Evolutionary conservation across 1,140 invertebrate genomes (phyloP).

Genomic region (Drosophila prosaltans): DNA sequence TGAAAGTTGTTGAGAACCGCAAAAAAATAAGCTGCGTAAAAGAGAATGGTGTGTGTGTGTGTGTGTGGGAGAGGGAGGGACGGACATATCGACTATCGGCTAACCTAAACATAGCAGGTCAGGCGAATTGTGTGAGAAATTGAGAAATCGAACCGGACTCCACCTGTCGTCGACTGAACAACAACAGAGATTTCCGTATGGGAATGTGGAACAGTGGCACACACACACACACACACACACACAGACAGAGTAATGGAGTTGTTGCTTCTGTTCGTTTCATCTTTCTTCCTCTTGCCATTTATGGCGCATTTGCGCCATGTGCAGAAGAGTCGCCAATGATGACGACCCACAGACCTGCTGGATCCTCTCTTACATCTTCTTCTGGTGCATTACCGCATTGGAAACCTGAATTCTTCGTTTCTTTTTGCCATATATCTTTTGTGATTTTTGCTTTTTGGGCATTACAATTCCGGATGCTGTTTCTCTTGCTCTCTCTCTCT

Average conservation of each 20-base stretch:
- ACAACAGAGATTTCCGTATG: conserved; percentile 69
- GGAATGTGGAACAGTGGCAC: conserved; percentile 79
- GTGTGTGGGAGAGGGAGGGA: not conserved
- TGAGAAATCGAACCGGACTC: conserved; percentile 66
- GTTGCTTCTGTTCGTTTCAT: conserved; percentile 17
- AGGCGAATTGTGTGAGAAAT: conserved; percentile 12
- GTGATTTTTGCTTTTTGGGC: conserved; percentile 52
- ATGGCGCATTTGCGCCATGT: conserved; percentile 46
- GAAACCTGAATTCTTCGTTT: conserved; percentile 75
- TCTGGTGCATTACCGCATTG: conserved; percentile 77
- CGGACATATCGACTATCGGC: not conserved
- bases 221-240: conserved; percentile 13
- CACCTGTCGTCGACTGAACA: conserved; percentile 58
- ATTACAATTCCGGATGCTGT: conserved; percentile 75
- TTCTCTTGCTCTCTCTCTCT: conserved; percentile 21
- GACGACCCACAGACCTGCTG: conserved; percentile 21
- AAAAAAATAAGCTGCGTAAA: conserved; percentile 47
- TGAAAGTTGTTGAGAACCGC: conserved; percentile 80
- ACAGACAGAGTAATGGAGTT: not conserved
- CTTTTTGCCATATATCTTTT: conserved; percentile 36
- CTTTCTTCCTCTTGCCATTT: conserved; percentile 39
- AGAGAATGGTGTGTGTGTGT: conserved; percentile 3
- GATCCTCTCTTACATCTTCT: conserved; percentile 14
- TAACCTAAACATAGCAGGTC: conserved; percentile 38
- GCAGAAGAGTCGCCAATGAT: conserved; percentile 52